These are phyloP conservation scores for Drosophila leonis DNA, from an alignment of 2,888 invertebrate species.

Conservation along the genomic window DNA sequence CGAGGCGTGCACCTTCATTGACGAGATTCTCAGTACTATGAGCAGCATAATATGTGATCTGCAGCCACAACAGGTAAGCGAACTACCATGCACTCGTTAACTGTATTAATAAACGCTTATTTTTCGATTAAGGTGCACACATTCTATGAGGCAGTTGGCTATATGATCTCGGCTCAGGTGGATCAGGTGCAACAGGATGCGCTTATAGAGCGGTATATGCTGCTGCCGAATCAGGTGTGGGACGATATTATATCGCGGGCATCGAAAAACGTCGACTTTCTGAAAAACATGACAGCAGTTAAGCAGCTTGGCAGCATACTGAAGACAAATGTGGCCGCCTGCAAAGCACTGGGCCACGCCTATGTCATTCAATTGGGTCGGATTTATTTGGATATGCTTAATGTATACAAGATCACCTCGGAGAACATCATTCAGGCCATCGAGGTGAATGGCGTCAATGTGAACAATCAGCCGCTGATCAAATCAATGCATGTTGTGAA, in stretches of 20 bases:
- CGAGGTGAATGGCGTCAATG: slow-evolving; percentile 96
- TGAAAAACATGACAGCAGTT: slow-evolving; percentile 98
- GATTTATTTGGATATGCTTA: slow-evolving; percentile 99
- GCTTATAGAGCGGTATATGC: slow-evolving; percentile 98
- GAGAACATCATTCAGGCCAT: slow-evolving; percentile 98
- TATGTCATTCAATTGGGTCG: slow-evolving; percentile 97
- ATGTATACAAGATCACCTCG: slow-evolving; percentile 99
- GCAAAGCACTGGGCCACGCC: slow-evolving; percentile 98
- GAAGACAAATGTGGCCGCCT: slow-evolving; percentile 99
- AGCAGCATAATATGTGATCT: slow-evolving; percentile 99
- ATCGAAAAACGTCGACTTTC: slow-evolving; percentile 97
- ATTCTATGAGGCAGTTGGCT: slow-evolving; percentile 99
- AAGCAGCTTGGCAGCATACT: slow-evolving; percentile 98
- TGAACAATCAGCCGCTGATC: slow-evolving; percentile 99
- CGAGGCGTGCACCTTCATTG: slow-evolving; percentile 98
- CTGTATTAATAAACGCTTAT: not conserved
- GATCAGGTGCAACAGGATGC: slow-evolving; percentile 96
- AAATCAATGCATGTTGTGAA: slow-evolving; percentile 99
- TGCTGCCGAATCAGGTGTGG: slow-evolving; percentile 98
- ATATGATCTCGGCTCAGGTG: slow-evolving; percentile 98
- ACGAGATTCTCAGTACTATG: slow-evolving; percentile 98
- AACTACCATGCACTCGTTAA: fast-evolving
- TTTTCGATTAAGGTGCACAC: slow-evolving; percentile 89
- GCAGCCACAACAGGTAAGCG: slow-evolving; percentile 95
- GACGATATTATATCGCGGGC: slow-evolving; percentile 99